These are phyloP conservation scores for Eupithecia exiguata DNA, from an alignment of 2,888 invertebrate species.

Conservation along the genomic window DNA sequence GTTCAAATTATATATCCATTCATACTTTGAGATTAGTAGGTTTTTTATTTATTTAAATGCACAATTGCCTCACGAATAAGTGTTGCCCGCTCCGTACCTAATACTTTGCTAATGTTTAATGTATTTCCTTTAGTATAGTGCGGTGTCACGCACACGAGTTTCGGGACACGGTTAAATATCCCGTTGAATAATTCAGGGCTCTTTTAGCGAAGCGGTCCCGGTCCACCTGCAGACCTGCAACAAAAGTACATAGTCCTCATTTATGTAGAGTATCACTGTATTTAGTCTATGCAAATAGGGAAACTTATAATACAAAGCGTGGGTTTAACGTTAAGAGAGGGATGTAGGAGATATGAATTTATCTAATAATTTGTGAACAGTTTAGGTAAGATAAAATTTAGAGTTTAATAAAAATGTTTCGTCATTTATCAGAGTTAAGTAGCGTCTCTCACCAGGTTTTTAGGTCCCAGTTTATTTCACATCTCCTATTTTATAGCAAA, in stretches of 20 bases:
- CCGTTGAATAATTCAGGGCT: conserved; percentile 79
- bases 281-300: conserved; percentile 60
- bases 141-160: conserved; percentile 55
- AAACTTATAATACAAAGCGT: conserved; percentile 53
- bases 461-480: not conserved
- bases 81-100: conserved; percentile 17
- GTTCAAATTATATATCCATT: too few species aligned
- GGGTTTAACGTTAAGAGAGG: conserved; percentile 7
- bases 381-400: not conserved
- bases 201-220: conserved; percentile 69
- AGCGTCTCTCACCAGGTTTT: not conserved
- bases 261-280: conserved; percentile 59
- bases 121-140: conserved; percentile 49
- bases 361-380: not conserved
- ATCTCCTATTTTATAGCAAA: not conserved
- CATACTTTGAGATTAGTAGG: too few species aligned
- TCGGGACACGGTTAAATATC: conserved; percentile 73
- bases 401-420: not conserved
- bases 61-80: conserved; percentile 8
- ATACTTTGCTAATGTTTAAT: conserved; percentile 31
- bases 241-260: conserved; percentile 75
- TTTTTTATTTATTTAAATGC: too few species aligned
- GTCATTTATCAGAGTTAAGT: not conserved
- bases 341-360: conserved; percentile 23
- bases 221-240: conserved; percentile 82